Evolutionary conservation across 2,113 vertebrate species (phyloP).

Genomic region (Eretmochelys imbricata): DNA sequence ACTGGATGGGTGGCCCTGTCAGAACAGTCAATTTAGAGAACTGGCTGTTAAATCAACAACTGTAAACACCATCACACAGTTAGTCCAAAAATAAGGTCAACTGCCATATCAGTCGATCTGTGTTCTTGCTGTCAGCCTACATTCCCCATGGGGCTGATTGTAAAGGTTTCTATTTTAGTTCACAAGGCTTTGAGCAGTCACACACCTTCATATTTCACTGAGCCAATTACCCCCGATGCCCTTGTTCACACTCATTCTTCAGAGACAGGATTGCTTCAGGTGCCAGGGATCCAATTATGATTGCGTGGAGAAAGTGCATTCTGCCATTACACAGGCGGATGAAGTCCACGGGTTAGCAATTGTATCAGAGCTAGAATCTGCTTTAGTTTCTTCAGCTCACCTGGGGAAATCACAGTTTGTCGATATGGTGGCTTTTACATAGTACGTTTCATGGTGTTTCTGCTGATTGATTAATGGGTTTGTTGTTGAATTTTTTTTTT

Average conservation of each 20-base stretch:
- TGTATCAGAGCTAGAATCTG: neutral
- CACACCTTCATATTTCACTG: neutral
- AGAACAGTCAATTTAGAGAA: neutral
- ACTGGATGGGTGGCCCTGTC: neutral
- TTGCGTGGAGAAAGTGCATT: neutral
- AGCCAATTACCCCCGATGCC: neutral
- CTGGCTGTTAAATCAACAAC: conserved; percentile 4
- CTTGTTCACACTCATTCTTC: neutral
- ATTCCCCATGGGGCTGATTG: fast-evolving
- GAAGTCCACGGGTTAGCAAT: neutral
- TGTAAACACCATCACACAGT: neutral
- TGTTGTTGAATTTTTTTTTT: neutral
- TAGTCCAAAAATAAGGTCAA: neutral
- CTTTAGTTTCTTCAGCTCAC: neutral
- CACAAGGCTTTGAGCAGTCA: neutral
- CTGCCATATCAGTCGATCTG: neutral
- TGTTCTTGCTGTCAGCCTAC: neutral
- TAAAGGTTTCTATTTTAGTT: neutral
- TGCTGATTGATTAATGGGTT: neutral
- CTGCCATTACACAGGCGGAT: neutral
- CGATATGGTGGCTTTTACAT: fast-evolving
- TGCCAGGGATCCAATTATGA: neutral
- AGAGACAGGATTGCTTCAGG: fast-evolving
- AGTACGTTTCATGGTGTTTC: neutral
- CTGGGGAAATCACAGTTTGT: neutral